These are phyloP conservation scores for Monodelphis domestica DNA, from an alignment of 2,797 vertebrate genomes.

Conservation along the genomic window DNA sequence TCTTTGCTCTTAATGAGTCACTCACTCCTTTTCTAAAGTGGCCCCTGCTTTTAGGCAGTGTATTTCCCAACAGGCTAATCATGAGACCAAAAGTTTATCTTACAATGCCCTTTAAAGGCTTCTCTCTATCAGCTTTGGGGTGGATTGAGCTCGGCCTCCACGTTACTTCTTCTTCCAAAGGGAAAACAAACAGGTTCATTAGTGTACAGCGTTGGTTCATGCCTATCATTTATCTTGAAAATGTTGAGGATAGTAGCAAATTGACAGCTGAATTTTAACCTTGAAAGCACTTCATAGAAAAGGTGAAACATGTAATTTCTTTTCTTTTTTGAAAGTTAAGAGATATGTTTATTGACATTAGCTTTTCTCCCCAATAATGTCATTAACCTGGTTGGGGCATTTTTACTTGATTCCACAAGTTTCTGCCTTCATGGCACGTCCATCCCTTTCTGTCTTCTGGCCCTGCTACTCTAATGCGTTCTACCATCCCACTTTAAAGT, in stretches of 20 bases:
- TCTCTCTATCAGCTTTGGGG: background rate
- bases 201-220: background rate
- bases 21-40: background rate
- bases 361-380: no score
- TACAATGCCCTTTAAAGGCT: background rate
- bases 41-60: background rate
- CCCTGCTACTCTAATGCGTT: no score
- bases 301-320: background rate
- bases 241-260: slow-evolving; percentile 16
- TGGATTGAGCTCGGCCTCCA: slow-evolving; percentile 19
- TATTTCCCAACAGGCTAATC: background rate
- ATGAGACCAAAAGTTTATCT: background rate
- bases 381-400: no score
- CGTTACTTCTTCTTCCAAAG: background rate
- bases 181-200: slow-evolving; percentile 4
- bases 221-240: slow-evolving; percentile 21
- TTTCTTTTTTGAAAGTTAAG: no score
- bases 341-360: no score
- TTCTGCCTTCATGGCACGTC: no score
- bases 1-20: background rate
- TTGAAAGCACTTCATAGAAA: background rate
- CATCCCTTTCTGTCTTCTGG: no score
- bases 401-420: no score
- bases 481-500: no score
- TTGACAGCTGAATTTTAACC: slow-evolving; percentile 38